phyloP scores from a whole-genome alignment of 2,797 vertebrate species.

The Gephyroberyx darwinii region DNA sequence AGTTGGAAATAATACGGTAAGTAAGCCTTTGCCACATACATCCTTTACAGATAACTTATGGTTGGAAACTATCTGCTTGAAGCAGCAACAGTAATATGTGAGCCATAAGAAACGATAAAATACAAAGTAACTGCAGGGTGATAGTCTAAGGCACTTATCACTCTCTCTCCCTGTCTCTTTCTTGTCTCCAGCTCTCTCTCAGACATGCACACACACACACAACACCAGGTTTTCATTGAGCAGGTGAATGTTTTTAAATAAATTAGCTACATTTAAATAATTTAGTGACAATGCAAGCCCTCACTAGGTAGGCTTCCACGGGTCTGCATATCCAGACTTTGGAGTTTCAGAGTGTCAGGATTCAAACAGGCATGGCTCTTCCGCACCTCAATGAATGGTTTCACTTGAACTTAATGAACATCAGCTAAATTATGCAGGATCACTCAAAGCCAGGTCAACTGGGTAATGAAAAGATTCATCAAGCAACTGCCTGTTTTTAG shows the following conservation, averaged over 20 bases:
- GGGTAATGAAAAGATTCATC: background rate
- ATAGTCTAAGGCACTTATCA: background rate
- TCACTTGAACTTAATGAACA: constrained; percentile 8
- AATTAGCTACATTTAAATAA: constrained; percentile 37
- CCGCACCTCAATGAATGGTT: constrained; percentile 1
- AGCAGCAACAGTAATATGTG: constrained; percentile 6
- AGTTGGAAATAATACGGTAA: background rate
- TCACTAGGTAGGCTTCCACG: constrained; percentile 6
- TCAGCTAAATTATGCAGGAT: background rate
- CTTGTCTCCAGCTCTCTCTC: background rate
- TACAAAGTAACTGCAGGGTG: background rate
- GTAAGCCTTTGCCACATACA: constrained; percentile 5
- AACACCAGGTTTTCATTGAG: constrained; percentile 6
- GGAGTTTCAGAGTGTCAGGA: constrained; percentile 10
- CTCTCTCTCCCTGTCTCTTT: background rate
- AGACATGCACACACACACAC: background rate
- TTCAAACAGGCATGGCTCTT: constrained; percentile 20
- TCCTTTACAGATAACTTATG: background rate
- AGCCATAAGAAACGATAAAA: constrained; percentile 22
- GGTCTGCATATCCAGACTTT: constrained; percentile 11
- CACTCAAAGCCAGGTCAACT: background rate
- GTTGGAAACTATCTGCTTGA: constrained; percentile 11
- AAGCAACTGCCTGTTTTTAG: background rate
- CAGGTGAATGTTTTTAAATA: constrained; percentile 31
- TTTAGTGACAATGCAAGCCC: constrained; percentile 29